Evolutionary conservation across 2,797 vertebrate species (phyloP).

Genomic region (Apodemus agrarius): DNA sequence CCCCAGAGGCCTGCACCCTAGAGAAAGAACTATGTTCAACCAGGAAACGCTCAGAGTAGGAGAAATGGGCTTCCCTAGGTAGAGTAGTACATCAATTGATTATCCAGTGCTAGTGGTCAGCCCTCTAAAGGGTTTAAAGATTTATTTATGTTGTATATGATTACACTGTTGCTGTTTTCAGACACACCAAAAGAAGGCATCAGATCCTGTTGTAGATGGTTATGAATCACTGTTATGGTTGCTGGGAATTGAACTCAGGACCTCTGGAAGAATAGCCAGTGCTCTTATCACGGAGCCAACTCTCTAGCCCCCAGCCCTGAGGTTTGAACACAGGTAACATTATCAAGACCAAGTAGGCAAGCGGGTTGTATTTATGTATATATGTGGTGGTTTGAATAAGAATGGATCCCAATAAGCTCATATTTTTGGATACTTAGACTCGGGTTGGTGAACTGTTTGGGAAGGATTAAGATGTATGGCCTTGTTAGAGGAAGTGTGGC

Average conservation of each 20-base stretch:
- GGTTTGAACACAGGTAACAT: background rate
- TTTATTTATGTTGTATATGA: background rate
- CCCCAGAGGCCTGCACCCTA: too few species aligned
- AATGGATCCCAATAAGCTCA: background rate
- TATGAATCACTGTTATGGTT: background rate
- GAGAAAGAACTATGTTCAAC: background rate
- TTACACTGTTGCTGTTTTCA: background rate
- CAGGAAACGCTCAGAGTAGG: background rate
- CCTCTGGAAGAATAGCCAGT: background rate
- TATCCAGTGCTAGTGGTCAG: background rate
- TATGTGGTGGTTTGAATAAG: background rate
- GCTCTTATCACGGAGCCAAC: background rate
- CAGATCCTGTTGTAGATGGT: background rate
- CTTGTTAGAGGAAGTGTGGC: background rate
- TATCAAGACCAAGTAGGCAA: background rate
- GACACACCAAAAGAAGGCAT: background rate
- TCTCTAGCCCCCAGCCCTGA: background rate
- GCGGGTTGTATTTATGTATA: background rate
- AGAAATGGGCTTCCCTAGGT: background rate
- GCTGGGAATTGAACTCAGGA: background rate
- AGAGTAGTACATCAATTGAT: too few species aligned
- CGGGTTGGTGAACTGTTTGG: background rate
- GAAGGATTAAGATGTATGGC: background rate
- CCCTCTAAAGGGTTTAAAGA: background rate
- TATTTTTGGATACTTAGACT: background rate